A percentile compares a stretch with the other conserved stretches of the same genome.
Conservation (phyloP, 2,888 invertebrate species). For the Hypena proboscidalis region DNA sequence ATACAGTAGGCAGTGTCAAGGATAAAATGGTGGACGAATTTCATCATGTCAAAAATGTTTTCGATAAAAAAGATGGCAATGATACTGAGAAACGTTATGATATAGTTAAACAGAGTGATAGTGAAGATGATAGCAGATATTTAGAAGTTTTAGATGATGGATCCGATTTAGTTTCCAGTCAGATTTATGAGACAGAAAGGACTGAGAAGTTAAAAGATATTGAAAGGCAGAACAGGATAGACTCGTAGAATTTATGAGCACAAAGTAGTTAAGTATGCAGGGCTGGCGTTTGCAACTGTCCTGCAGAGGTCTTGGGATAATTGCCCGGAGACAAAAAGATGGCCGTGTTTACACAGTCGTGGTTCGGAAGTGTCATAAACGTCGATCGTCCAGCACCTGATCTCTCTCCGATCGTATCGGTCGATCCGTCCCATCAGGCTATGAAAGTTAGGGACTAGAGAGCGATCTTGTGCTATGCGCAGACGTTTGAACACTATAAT, state of each 20-base stretch:
- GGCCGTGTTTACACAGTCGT: no score
- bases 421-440: no score
- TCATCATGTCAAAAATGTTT: conserved; percentile 57
- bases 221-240: conserved; percentile 31
- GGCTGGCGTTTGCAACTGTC: neutral
- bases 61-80: conserved; percentile 50
- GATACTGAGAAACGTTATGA: conserved; percentile 54
- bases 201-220: conserved; percentile 47
- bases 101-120: conserved; percentile 61
- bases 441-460: no score
- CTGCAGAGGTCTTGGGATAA: no score
- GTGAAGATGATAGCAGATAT: conserved; percentile 72
- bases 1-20: conserved; percentile 65
- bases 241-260: no score
- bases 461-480: no score
- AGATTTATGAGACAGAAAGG: conserved; percentile 33
- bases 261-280: neutral
- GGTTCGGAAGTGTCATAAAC: no score
- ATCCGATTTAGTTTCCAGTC: conserved; percentile 47
- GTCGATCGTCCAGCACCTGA: no score
- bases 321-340: no score
- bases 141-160: conserved; percentile 78
- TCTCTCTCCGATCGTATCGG: no score
- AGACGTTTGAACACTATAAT: no score
- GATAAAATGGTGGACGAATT: conserved; percentile 56